Base-by-base conservation (phyloP, 2,797 vertebrate genomes). In the Caiman crocodilus region DNA sequence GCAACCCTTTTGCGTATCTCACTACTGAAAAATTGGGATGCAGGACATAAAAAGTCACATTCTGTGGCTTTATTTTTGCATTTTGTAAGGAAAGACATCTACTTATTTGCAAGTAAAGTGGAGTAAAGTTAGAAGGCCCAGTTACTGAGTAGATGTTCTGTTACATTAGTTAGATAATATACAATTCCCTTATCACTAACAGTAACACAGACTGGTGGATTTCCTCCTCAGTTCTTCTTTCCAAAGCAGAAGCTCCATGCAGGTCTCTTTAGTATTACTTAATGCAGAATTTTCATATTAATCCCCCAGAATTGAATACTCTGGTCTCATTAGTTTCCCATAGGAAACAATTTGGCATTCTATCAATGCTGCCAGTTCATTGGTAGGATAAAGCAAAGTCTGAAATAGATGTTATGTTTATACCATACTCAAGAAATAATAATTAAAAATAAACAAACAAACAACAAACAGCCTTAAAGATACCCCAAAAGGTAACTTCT, bases 61-160 rank as follows among this genome's bases (percentile, higher is more conserved):
- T 65, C 91, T 86, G 30, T n/a, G 74, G 91, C 75, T 74, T 90
- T 94, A 10, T 78, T 50, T 77, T 35, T 57, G 90, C 76, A 93
- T 84, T 42, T 93, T 89, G 94, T 86, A 86, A 89, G 88, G 88
- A 88, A 96, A 93, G 83, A 95, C 59, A 93, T 86, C 90, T 96
- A 82, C 91, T 96, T 82, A n/a, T 71, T 90, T 75, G 82, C 78
- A 87, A 75, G 82, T 84, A 96, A 94, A 82, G 0, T 58, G 42
- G 42, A 96, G 76, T 82, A 91, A 87, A 92, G 89, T 85, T 92
- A 5, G 59, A 93, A 95, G 57, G 89, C 56, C 89, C 50, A 85
- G 95, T 97, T 96, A 79, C 89, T 96, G 82, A 82, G 92, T 94
- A 94, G 90, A 91, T 82, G 87, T 84, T 90, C 82, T 64, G 13